phyloP scores from a whole-genome alignment of 2,113 vertebrate species.

The Tympanuchus pallidicinctus region DNA sequence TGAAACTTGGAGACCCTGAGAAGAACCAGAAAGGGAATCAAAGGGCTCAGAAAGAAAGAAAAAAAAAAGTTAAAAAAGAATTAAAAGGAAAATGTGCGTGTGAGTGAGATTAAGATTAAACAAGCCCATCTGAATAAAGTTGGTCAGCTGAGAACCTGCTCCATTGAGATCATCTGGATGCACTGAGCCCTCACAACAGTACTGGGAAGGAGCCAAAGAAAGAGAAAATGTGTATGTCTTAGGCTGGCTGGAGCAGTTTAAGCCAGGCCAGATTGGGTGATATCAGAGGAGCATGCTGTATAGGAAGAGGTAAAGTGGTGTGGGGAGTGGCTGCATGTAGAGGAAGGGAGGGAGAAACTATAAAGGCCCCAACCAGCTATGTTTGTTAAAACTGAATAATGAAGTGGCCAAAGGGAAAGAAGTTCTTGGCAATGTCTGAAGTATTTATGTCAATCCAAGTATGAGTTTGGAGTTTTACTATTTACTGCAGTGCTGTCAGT shows the following conservation, averaged over 20 bases:
- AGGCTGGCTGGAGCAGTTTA: background rate
- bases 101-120: slow-evolving; percentile 13
- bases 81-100: background rate
- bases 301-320: background rate
- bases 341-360: background rate
- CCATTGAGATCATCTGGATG: slow-evolving; percentile 10
- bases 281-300: background rate
- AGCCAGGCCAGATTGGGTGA: background rate
- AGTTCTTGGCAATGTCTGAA: slow-evolving; percentile 11
- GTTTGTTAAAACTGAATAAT: slow-evolving; percentile 17
- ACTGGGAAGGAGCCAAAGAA: background rate
- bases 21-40: slow-evolving; percentile 63
- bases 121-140: background rate
- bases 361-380: background rate
- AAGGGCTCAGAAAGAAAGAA: background rate
- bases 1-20: slow-evolving; percentile 54
- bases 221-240: background rate
- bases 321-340: background rate
- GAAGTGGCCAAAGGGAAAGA: background rate
- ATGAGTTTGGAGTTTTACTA: slow-evolving; percentile 9
- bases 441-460: slow-evolving; percentile 21
- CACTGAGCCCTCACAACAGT: background rate
- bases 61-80: background rate
- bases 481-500: slow-evolving; percentile 39
- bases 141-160: slow-evolving; percentile 24